Evolutionary conservation across 1,140 invertebrate species (phyloP), one percentile per base, ranked within the genome.

Genomic region (Zaprionus africanus): DNA sequence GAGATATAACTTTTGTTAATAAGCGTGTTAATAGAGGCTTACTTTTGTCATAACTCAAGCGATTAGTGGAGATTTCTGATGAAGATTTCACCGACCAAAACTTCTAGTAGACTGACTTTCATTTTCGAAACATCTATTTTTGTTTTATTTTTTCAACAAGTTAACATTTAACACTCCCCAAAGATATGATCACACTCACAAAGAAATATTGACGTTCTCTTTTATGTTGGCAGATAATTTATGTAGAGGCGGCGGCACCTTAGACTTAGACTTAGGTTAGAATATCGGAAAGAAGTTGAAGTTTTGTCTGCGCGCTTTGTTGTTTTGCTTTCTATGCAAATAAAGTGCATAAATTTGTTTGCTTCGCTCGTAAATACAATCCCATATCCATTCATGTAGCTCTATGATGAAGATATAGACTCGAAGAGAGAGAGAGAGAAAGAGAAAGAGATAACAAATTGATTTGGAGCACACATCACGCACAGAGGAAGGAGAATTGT

Each of bases 241-340:
- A 36, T 66, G 34, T 28, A 36, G 19, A 9, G 31, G 34, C 49
- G 11, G 51, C 51, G 19, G 34, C 64, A 60, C 61, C 59, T 59
- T 22, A 59, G 53, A 34, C 34, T 34, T 26, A 22, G 1, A 22
- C 22, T 22, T 22, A 22, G 1, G 22, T 22, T 22, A 75, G 66
- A 75, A 70, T 43, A 41, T 60, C 11, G 49, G 5, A 53, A 31
- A 65, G 62, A 41, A 57, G 7, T 58, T n/a, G 7, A 31, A 17
- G 6, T 46, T 38, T 38, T 38, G 12, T 38, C 36, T 38, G 13
- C 1, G 13, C 4, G 49, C 22, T 11, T 38, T 56, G 53, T 38
- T 54, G 36, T 38, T 53, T 72, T 66, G 62, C 74, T 76, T 76
- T 76, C 69, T 76, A 76, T 76, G 57, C 69, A 61, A 73, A 72